Conservation (phyloP, 2,888 invertebrate genomes). For the Amphipoea oculea region DNA sequence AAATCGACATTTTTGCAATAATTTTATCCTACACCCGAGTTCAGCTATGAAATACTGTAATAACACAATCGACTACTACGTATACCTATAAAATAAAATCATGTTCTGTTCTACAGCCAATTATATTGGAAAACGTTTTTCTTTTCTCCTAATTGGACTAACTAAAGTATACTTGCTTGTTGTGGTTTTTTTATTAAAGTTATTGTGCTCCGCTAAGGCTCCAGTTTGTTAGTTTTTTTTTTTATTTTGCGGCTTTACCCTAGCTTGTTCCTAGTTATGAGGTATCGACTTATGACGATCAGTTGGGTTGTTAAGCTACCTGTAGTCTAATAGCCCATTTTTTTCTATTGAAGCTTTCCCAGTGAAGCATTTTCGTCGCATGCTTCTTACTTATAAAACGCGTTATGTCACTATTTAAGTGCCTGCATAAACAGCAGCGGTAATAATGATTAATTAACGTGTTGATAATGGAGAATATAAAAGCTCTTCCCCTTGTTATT, state of each 20-base stretch:
- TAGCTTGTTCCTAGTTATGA: constrained; percentile 9
- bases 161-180: constrained; percentile 2
- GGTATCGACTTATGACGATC: constrained; percentile 6
- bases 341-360: neutral
- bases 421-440: neutral
- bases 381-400: constrained; percentile 14
- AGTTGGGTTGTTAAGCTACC: neutral
- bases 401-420: constrained; percentile 6
- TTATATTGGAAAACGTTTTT: constrained; percentile 22
- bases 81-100: neutral
- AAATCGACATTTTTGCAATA: neutral
- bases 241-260: neutral
- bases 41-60: neutral
- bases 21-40: neutral
- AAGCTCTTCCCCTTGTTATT: neutral
- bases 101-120: neutral
- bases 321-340: constrained; percentile 8
- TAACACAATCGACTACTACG: neutral
- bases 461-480: neutral
- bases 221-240: neutral
- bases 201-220: neutral
- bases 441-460: neutral
- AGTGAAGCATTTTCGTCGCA: constrained; percentile 14
- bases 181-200: constrained; percentile 23
- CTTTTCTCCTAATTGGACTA: constrained; percentile 22